Evolutionary conservation across 1,140 invertebrate genomes (phyloP).

Genomic region (Aethina tumida): DNA sequence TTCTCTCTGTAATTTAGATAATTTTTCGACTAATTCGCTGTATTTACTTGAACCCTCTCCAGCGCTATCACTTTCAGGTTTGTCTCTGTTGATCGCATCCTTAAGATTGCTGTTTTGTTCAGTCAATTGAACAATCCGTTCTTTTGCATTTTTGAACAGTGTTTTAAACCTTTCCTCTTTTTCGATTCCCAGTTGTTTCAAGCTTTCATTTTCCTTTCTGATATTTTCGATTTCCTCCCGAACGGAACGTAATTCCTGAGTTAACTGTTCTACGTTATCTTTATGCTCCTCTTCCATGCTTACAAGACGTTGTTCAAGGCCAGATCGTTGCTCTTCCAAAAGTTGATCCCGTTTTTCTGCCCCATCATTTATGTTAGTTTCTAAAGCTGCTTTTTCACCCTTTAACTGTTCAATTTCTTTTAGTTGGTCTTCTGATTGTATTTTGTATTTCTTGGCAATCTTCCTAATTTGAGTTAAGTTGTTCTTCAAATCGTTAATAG

Average conservation of each 20-base stretch:
- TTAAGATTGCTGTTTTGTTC: slow-evolving; percentile 51
- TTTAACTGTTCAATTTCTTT: slow-evolving; percentile 52
- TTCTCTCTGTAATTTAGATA: slow-evolving; percentile 46
- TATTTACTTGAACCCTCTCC: slow-evolving; percentile 10
- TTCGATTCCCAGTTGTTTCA: slow-evolving; percentile 52
- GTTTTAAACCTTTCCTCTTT: slow-evolving; percentile 65
- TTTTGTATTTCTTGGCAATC: slow-evolving; percentile 88
- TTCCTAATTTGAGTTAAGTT: slow-evolving; percentile 77
- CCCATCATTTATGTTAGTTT: slow-evolving; percentile 24
- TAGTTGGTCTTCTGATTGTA: slow-evolving; percentile 64
- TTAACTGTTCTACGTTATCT: slow-evolving; percentile 51
- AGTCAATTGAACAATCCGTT: slow-evolving; percentile 56
- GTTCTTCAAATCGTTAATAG: slow-evolving; percentile 61
- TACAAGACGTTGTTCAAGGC: slow-evolving; percentile 37
- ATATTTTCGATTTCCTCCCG: slow-evolving; percentile 53
- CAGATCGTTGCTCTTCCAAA: slow-evolving; percentile 42
- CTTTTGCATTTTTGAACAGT: slow-evolving; percentile 59
- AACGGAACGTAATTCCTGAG: slow-evolving; percentile 43
- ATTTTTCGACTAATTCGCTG: slow-evolving; percentile 21
- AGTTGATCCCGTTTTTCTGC: slow-evolving; percentile 36
- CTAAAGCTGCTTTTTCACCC: slow-evolving; percentile 34
- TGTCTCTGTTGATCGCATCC: slow-evolving; percentile 44
- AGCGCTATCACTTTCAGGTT: slow-evolving; percentile 32
- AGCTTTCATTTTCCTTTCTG: slow-evolving; percentile 57
- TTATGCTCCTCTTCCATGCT: slow-evolving; percentile 37